phyloP scores from a whole-genome alignment of 2,888 invertebrate species.

The Drosophila kanekoi region DNA sequence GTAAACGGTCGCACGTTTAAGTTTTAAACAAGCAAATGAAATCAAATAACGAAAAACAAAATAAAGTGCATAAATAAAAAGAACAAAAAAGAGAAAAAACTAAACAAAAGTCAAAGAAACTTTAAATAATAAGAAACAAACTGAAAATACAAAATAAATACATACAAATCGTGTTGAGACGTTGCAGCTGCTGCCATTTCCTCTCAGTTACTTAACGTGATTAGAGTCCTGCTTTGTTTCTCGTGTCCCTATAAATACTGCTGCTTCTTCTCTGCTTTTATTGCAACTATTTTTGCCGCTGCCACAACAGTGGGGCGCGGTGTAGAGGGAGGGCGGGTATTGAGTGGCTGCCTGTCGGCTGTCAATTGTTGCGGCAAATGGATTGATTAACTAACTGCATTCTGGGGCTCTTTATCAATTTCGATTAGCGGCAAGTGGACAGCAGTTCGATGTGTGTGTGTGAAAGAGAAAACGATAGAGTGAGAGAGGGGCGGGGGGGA shows the following conservation, averaged over 20 bases:
- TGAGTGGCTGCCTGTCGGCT: conserved; percentile 14
- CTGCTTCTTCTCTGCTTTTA: not conserved
- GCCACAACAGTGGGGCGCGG: not conserved
- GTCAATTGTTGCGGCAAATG: conserved; percentile 39
- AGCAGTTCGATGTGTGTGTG: not conserved
- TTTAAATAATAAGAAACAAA: not conserved
- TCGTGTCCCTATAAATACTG: not conserved
- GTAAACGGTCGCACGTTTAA: too few species aligned
- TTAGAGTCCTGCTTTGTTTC: not conserved
- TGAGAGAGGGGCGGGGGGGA: conserved; percentile 3
- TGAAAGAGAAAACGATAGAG: conserved; percentile 1
- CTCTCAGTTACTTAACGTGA: conserved; percentile 1
- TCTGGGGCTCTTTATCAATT: conserved; percentile 53
- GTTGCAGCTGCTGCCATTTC: conserved; percentile 20
- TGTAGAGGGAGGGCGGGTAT: not conserved
- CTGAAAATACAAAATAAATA: conserved; percentile 34
- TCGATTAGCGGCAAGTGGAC: conserved; percentile 36
- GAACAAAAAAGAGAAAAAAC: conserved; percentile 1
- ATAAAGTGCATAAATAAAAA: conserved; percentile 3
- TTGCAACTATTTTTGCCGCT: not conserved
- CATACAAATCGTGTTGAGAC: conserved; percentile 52
- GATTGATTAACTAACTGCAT: conserved; percentile 46
- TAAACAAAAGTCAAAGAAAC: not conserved
- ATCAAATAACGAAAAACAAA: not conserved
- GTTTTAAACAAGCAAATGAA: not conserved